Percentiles rank a stretch among this genome's conserved stretches.
These are phyloP conservation scores for Crocallis elinguaria DNA, from an alignment of 2,888 invertebrate species.

Conservation along the genomic window DNA sequence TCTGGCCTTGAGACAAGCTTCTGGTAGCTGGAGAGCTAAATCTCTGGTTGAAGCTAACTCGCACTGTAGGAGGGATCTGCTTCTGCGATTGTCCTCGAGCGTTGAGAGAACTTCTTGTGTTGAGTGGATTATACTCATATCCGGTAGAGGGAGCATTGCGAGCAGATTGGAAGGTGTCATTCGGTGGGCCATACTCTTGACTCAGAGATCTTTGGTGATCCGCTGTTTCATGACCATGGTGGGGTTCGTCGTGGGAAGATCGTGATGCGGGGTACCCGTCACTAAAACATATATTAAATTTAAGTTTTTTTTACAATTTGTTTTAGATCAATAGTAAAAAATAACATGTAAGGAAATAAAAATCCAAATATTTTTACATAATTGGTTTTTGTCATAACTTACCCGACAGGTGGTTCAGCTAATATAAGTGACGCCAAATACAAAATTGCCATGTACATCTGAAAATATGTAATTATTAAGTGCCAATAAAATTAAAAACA, in stretches of 20 bases:
- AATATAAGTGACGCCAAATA: slow-evolving; percentile 11
- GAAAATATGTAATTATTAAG: too few species aligned
- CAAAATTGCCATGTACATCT: slow-evolving; percentile 28
- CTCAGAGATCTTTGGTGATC: slow-evolving; percentile 26
- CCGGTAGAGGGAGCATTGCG: slow-evolving; percentile 5
- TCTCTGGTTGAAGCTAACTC: slow-evolving; percentile 23
- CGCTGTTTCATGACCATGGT: background rate
- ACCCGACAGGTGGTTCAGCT: slow-evolving; percentile 35
- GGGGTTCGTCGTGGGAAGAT: slow-evolving; percentile 15
- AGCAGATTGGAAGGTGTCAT: background rate
- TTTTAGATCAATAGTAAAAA: background rate
- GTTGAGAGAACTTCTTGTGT: background rate
- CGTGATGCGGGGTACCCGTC: slow-evolving; percentile 29
- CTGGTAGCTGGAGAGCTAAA: slow-evolving; percentile 13
- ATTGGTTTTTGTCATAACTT: slow-evolving; percentile 5
- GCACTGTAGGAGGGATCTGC: slow-evolving; percentile 26
- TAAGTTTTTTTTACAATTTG: background rate
- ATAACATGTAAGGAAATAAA: too few species aligned
- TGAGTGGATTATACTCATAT: slow-evolving; percentile 7
- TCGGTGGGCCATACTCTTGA: slow-evolving; percentile 25
- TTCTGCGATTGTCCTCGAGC: slow-evolving; percentile 2
- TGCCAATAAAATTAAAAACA: too few species aligned
- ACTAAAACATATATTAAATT: slow-evolving; percentile 18
- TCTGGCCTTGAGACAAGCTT: background rate
- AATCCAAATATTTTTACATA: too few species aligned